Conservation (phyloP, 2,888 invertebrate genomes). For the Mactromeris polynyma region DNA sequence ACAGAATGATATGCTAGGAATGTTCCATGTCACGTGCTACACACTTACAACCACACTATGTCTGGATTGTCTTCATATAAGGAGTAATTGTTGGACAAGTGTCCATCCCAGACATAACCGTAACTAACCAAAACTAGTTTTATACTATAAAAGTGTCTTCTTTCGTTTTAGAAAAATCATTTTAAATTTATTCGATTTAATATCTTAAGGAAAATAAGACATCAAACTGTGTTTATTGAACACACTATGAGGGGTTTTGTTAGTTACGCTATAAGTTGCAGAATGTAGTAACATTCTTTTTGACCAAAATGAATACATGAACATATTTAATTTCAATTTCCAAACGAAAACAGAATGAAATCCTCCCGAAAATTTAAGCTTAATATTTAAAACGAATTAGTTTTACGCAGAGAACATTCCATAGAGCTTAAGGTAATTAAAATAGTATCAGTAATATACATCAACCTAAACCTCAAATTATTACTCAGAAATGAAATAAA, state of each 20-base stretch:
- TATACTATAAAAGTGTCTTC: no score
- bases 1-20: no score
- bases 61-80: no score
- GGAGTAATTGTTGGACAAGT: no score
- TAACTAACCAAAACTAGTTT: no score
- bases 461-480: neutral
- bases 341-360: neutral
- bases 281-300: neutral
- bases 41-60: no score
- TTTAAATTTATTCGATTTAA: no score
- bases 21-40: no score
- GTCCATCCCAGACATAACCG: no score
- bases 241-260: neutral
- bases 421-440: neutral
- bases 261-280: neutral
- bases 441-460: neutral
- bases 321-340: neutral
- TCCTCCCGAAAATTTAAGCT: neutral
- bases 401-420: neutral
- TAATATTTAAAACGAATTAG: slow-evolving; percentile 1
- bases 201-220: no score
- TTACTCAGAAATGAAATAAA: neutral
- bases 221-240: neutral
- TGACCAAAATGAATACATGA: neutral
- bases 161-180: no score